A percentile compares a stretch with the other conserved stretches of the same genome.
These are phyloP conservation scores for Adelognathus sp. DNA, from an alignment of 2,888 invertebrate species.

Conservation along the genomic window DNA sequence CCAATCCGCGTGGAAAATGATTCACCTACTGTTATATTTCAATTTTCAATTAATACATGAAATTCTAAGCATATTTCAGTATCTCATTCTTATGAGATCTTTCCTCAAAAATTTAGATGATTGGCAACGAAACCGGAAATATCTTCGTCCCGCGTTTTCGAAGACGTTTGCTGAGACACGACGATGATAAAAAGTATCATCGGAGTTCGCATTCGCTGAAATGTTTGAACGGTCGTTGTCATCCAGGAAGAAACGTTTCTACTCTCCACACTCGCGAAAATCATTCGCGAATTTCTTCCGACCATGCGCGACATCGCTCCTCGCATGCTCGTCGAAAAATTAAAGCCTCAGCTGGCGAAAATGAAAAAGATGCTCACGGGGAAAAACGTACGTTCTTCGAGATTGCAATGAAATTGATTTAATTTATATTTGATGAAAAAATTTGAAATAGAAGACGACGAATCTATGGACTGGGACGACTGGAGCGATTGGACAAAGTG, in stretches of 20 bases:
- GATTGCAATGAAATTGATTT: not conserved
- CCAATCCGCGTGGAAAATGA: not conserved
- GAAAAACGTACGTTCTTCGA: conserved; percentile 3
- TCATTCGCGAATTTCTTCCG: not conserved
- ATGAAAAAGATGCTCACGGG: not conserved
- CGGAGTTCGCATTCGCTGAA: not conserved
- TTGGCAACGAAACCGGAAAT: conserved; percentile 11
- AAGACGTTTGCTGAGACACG: conserved; percentile 24
- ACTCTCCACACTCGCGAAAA: not conserved
- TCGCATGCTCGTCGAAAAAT: conserved; percentile 11
- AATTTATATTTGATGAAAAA: not conserved
- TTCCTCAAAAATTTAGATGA: conserved; percentile 24
- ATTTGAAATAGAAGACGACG: not conserved
- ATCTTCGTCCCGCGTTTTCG: not conserved
- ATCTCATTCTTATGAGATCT: not conserved
- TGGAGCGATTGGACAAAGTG: conserved; percentile 66
- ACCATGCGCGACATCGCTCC: not conserved
- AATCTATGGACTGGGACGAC: conserved; percentile 54
- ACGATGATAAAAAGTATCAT: not conserved
- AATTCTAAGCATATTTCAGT: too few species aligned
- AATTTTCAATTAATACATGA: too few species aligned
- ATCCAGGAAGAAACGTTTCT: not conserved
- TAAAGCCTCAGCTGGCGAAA: not conserved
- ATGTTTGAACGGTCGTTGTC: not conserved
- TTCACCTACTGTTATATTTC: too few species aligned